phyloP scores from a whole-genome alignment of 2,113 vertebrate species.

The Sitta europaea region DNA sequence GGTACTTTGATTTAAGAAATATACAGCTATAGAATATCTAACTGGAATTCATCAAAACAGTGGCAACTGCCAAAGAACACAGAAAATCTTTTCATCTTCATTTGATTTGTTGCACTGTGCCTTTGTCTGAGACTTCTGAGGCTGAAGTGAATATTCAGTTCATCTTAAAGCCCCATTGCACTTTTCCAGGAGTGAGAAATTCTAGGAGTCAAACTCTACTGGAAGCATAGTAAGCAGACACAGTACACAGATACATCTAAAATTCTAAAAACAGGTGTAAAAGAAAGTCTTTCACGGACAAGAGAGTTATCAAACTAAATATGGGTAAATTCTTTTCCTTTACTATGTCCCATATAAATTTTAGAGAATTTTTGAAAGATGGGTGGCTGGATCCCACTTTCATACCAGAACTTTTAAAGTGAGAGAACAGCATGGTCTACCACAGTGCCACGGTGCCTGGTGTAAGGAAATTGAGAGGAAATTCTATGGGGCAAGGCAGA shows the following conservation, averaged over 20 bases:
- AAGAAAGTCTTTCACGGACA: not conserved
- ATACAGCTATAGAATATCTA: not conserved
- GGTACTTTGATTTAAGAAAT: not conserved
- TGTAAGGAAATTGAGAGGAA: not conserved
- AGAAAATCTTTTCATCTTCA: not conserved
- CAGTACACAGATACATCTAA: not conserved
- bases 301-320: not conserved
- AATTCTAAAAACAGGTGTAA: not conserved
- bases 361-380: not conserved
- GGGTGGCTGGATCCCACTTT: not conserved
- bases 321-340: not conserved
- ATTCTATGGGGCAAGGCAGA: not conserved
- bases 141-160: not conserved
- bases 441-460: accelerated
- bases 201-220: not conserved
- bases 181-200: not conserved
- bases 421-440: not conserved
- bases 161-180: not conserved
- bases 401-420: not conserved
- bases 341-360: not conserved
- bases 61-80: not conserved
- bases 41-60: not conserved
- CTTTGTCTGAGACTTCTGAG: not conserved
- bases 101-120: not conserved
- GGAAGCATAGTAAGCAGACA: not conserved